Conservation (phyloP, 2,113 vertebrate species). For the Xenotilapia longispinis region DNA sequence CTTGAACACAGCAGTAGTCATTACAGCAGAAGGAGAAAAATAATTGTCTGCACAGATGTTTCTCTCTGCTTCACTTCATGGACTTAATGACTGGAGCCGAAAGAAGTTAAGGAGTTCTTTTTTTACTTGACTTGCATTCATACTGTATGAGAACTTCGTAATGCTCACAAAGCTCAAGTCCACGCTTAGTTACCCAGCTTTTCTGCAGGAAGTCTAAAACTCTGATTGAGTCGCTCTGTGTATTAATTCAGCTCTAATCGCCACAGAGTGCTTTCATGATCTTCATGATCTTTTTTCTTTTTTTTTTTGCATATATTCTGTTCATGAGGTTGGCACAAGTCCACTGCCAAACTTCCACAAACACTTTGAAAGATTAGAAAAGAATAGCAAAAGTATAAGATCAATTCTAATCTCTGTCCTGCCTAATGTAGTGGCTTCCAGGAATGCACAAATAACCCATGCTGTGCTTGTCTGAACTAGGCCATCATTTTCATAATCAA, state of each 20-base stretch:
- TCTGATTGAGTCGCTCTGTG: not conserved
- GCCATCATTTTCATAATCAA: not conserved
- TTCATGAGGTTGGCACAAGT: not conserved
- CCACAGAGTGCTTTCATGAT: conserved; percentile 12
- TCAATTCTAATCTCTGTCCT: conserved; percentile 2
- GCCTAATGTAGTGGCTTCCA: not conserved
- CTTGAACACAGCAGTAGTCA: conserved; percentile 41
- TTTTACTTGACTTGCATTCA: conserved; percentile 35
- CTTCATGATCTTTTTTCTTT: not conserved
- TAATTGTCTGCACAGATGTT: conserved; percentile 33
- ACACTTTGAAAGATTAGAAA: conserved; percentile 8
- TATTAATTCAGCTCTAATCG: conserved; percentile 16
- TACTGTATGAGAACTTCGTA: conserved; percentile 12
- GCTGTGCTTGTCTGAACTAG: not conserved
- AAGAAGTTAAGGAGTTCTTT: conserved; percentile 2
- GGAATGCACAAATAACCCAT: not conserved
- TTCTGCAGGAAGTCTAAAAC: conserved; percentile 10
- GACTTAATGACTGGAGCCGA: conserved; percentile 37
- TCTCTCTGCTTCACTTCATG: conserved; percentile 35
- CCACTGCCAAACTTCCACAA: not conserved
- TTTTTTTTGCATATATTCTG: not conserved
- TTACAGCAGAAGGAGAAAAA: conserved; percentile 40
- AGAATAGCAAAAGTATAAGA: not conserved
- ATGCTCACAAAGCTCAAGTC: not conserved
- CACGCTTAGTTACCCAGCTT: conserved; percentile 12